Conservation (phyloP, 30 jellyfish, hydroid and myxozoan species). For the Aurelia aurita region DNA sequence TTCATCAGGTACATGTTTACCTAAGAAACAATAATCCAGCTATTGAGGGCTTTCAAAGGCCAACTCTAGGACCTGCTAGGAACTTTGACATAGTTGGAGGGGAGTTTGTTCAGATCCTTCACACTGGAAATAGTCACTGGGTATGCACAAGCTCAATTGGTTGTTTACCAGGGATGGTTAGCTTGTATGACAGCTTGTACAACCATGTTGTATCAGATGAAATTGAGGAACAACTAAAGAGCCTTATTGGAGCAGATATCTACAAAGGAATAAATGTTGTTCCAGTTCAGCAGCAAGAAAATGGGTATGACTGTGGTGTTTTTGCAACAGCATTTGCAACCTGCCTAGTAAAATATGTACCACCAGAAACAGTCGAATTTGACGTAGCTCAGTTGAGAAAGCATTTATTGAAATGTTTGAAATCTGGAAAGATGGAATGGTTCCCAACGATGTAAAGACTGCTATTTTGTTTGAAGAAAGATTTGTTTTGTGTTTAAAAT, state of each 20-base stretch:
- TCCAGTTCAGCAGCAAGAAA: constrained; percentile 51
- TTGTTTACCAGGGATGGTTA: constrained; percentile 49
- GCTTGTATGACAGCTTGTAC: constrained; percentile 51
- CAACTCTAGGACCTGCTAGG: constrained; percentile 48
- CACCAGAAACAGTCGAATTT: constrained; percentile 54
- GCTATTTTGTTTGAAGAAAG: constrained; percentile 21
- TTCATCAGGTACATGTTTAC: constrained; percentile 43
- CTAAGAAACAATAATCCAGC: constrained; percentile 62
- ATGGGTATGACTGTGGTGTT: constrained; percentile 53
- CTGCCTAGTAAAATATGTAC: constrained; percentile 45
- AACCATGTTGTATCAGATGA: constrained; percentile 37
- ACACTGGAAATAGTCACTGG: constrained; percentile 50
- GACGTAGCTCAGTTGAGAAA: constrained; percentile 41
- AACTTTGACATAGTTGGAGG: constrained; percentile 38
- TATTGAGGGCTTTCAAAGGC: constrained; percentile 50
- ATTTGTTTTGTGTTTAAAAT: no score
- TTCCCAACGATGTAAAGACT: constrained; percentile 46
- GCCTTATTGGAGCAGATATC: constrained; percentile 42
- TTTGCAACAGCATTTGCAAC: constrained; percentile 59
- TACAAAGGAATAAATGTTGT: constrained; percentile 45
- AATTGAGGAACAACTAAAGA: constrained; percentile 45
- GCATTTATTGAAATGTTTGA: constrained; percentile 46
- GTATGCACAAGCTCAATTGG: constrained; percentile 57
- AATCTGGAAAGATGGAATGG: constrained; percentile 52
- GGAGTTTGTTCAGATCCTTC: constrained; percentile 51